These are phyloP conservation scores for Spea multiplicata DNA, from an alignment of 2,113 vertebrate genomes.

Conservation along the genomic window DNA sequence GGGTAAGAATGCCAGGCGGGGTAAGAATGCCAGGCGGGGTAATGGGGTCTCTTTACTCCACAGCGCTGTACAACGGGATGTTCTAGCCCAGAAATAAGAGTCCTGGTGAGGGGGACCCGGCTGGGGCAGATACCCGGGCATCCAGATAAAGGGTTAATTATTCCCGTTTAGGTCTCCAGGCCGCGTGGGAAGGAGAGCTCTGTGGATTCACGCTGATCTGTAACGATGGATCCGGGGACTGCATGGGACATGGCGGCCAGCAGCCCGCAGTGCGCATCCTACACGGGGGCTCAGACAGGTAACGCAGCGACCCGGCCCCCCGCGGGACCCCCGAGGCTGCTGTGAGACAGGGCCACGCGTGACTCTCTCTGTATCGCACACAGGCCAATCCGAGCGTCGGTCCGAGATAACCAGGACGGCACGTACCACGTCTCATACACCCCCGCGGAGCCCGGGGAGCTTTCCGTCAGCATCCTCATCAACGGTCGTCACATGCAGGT, in stretches of 20 bases:
- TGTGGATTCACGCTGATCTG: conserved; percentile 78
- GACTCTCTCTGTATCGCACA: neutral
- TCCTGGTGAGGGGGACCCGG: no score
- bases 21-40: neutral
- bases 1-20: conserved; percentile 51
- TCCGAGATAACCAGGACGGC: conserved; percentile 80
- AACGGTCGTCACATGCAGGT: conserved; percentile 86
- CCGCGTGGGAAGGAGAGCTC: conserved; percentile 65
- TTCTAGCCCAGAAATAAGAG: no score
- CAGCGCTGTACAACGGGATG: no score
- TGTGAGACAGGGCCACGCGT: neutral
- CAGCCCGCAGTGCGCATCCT: conserved; percentile 70
- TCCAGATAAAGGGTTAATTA: neutral
- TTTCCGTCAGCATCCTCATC: conserved; percentile 75
- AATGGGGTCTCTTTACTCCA: neutral
- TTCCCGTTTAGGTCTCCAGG: conserved; percentile 65
- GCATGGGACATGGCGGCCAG: conserved; percentile 74
- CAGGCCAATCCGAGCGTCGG: conserved; percentile 68
- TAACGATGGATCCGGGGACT: conserved; percentile 69
- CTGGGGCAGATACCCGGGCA: neutral
- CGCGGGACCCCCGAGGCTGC: neutral
- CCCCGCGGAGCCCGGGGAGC: conserved; percentile 71
- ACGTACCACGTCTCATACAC: conserved; percentile 80
- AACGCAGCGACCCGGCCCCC: neutral
- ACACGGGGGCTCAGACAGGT: conserved; percentile 63